Base-by-base conservation (phyloP, 2,888 invertebrate species). In the Parochlus steinenii region DNA sequence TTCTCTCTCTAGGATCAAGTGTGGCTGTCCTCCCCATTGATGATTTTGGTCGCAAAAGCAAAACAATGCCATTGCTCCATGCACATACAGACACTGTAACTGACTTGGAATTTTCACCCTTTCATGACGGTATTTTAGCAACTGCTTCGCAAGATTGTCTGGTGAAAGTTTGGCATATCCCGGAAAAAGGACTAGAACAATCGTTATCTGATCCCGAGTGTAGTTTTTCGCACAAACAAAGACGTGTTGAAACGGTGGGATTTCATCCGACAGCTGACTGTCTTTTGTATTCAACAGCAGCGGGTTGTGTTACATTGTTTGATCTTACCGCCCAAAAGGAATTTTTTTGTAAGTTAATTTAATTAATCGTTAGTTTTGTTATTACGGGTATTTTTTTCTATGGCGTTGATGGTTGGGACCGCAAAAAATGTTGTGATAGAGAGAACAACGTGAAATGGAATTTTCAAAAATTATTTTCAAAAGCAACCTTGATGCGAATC, bases 71-170 rank as follows among this genome's bases (percentile, higher is more conserved):
- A 5, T 52, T 86, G 41, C 64, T 87, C 33, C 80, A 85, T 58
- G 83, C 79, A 11, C 81, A 86, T 59, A 70, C 81, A 33, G 93
- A 92, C 49, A 83, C 87, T 30, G 85, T 93, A 23, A 89, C 89
- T 24, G 93, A 92, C 56, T 78, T 93, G 71, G 82, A 83, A 48
- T 93, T 95, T 55, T 90, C 92, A 19, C 92, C 92, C 6, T 93
- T 92, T 58, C 87, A 92, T 54, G 90, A 92, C 63, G 85, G 86
- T 23, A 64, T 92, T 30, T 62, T 95, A 46, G 77, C 87, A 19
- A 93, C 93, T 22, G 86, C 89, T 39, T 85, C 83, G 33, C 83
- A 83, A 56, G 85, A 85, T 58, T 83, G 82, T 47, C 64, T 81
- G 58, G 81, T 76, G 53, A 60, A 65, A 45, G 42, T 38, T 30